Conservation (phyloP, 2,888 invertebrate species). For the Pyrochroa serraticornis region DNA sequence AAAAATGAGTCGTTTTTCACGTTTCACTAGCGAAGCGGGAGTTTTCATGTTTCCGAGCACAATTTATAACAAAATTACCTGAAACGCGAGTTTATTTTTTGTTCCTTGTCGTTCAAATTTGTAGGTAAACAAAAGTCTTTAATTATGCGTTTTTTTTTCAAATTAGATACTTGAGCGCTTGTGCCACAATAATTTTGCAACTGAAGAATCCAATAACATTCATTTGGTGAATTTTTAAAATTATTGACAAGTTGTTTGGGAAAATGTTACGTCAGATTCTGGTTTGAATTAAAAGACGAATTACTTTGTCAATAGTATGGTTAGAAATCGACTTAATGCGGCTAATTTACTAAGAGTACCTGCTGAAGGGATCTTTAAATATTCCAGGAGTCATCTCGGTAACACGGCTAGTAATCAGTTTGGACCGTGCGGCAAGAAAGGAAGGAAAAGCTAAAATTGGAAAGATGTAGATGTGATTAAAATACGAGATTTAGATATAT, state of each 20-base stretch:
- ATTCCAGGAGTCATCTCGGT: constrained; percentile 28
- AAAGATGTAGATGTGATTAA: constrained; percentile 40
- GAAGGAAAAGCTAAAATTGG: constrained; percentile 31
- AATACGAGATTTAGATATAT: constrained; percentile 34
- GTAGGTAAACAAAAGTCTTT: background rate
- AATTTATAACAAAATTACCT: background rate
- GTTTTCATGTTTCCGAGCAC: background rate
- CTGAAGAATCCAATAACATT: too few relatives aligned
- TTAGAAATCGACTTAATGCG: too few relatives aligned
- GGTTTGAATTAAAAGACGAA: too few relatives aligned
- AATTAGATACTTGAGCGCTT: constrained; percentile 30
- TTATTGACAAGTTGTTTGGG: too few relatives aligned
- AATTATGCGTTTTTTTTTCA: constrained; percentile 23
- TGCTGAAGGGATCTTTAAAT: constrained; percentile 29
- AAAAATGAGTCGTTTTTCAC: constrained; percentile 8
- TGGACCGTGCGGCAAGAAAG: constrained; percentile 25
- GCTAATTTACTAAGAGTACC: too few relatives aligned
- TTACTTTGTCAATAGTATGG: too few relatives aligned
- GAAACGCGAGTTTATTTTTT: background rate
- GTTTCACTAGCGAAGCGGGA: background rate
- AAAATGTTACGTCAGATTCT: too few relatives aligned
- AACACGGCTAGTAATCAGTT: constrained; percentile 16
- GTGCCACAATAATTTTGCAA: background rate
- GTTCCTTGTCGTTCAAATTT: background rate
- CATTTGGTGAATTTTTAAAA: too few relatives aligned